Percentiles rank a stretch among this genome's conserved stretches.
Evolutionary conservation across 2,113 vertebrate species (phyloP).

Genomic region (Ameiurus melas): DNA sequence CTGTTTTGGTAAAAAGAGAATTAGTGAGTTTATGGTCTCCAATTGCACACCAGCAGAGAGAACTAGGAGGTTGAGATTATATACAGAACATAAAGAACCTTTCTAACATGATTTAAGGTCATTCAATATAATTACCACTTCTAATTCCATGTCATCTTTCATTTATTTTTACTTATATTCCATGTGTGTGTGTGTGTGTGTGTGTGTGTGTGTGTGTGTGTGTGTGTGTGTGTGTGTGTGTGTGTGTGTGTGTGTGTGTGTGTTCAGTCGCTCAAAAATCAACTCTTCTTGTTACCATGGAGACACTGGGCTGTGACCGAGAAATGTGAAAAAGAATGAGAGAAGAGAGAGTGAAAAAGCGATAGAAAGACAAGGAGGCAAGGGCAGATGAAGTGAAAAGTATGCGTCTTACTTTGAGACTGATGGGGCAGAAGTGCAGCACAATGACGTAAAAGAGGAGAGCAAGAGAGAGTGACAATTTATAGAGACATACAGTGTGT

Average conservation of each 20-base stretch:
- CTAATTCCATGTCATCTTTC: slow-evolving; percentile 13
- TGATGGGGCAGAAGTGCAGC: not conserved
- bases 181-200: slow-evolving; percentile 24
- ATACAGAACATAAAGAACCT: not conserved
- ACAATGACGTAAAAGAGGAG: not conserved
- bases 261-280: slow-evolving; percentile 30
- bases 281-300: slow-evolving; percentile 53
- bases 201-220: slow-evolving; percentile 6
- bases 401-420: not conserved
- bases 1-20: not conserved
- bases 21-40: not conserved
- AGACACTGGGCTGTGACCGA: slow-evolving; percentile 44
- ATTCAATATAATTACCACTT: slow-evolving; percentile 10
- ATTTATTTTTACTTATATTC: slow-evolving; percentile 13
- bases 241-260: slow-evolving; percentile 36
- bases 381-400: slow-evolving; percentile 36
- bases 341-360: not conserved
- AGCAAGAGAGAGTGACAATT: not conserved
- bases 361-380: slow-evolving; percentile 49
- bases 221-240: slow-evolving; percentile 6
- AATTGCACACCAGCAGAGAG: not conserved
- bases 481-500: not conserved
- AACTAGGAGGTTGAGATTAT: not conserved
- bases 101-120: not conserved
- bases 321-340: slow-evolving; percentile 40